Evolutionary conservation across 2,888 invertebrate species (phyloP), one percentile per base, ranked within the genome.

Genomic region (Drosophila emarginata): DNA sequence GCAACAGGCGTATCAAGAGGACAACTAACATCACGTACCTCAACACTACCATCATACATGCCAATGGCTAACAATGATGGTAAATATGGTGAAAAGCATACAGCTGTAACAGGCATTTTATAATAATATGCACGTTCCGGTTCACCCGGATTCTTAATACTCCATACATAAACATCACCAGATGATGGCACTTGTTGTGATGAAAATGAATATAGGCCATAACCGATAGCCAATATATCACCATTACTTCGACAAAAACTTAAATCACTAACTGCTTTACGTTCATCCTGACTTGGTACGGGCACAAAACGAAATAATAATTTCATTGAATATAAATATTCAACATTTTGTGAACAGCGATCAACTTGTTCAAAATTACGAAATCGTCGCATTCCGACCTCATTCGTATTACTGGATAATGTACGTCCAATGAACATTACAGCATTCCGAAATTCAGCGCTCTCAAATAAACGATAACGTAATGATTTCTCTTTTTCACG

Each of bases 141-240:
- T 83, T 95, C 94, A 12, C 94, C 93, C 0, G 96, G 96, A 91
- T 96, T 97, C 91, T 97, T 95, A 1, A 95, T 94, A 85, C 94
- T 96, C 97, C 97, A 97, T 53, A 96, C 90, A 77, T 95, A 93
- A 0, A 97, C 93, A 18, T 95, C 86, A 0, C 97, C 97, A 0
- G 91, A 91, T 12, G 90, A 90, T 5, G 92, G 91, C 15, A 94
- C 94, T n/a, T 76, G 84, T 26, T 84, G 84, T 0, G 90, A 78
- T 0, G 93, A 93, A 84, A 94, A 94, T 26, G 93, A 93, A 78
- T 94, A 94, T 79, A 94, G 94, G 0, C 96, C 96, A 83, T 97
- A 96, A 7, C 93, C 95, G 0, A 95, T 95, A 0, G 96, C 96
- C 52, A 97, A 82, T 5, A 97, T 93, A 77, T 95, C 95, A 56